phyloP scores from a whole-genome alignment of 2,113 vertebrate genomes.

The Actenoides hombroni region DNA sequence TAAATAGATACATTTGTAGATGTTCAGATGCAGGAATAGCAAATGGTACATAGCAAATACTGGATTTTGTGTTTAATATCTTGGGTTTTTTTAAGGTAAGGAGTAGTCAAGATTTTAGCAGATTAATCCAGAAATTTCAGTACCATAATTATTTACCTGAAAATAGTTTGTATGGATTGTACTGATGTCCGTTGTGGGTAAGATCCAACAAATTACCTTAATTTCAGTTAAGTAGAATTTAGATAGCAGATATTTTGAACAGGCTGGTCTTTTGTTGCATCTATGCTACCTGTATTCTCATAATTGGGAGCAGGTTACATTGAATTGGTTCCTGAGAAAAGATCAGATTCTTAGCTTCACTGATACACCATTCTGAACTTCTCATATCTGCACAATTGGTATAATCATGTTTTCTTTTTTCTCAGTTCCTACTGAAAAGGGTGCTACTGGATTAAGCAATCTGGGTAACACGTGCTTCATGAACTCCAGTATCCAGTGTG shows the following conservation, averaged over 20 bases:
- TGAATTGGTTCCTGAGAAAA: background rate
- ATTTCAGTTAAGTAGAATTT: background rate
- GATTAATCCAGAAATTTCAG: background rate
- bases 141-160: background rate
- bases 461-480: constrained; percentile 99
- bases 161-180: background rate
- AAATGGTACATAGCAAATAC: background rate
- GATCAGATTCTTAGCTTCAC: background rate
- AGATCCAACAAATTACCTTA: background rate
- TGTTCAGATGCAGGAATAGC: background rate
- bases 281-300: fast-evolving
- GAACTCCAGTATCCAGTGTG: constrained; percentile 99
- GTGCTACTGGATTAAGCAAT: constrained; percentile 96
- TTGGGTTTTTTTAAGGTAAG: background rate
- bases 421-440: constrained; percentile 96
- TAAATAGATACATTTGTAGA: background rate
- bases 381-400: background rate
- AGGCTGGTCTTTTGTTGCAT: background rate
- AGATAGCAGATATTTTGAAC: background rate
- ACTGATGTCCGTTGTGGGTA: background rate
- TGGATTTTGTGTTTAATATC: background rate
- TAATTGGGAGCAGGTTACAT: background rate
- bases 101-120: background rate
- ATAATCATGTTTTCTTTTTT: background rate
- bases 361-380: background rate